phyloP scores from a whole-genome alignment of 37 sponge, comb jelly and placozoan genomes.

The Hexactinellida sp. region DNA sequence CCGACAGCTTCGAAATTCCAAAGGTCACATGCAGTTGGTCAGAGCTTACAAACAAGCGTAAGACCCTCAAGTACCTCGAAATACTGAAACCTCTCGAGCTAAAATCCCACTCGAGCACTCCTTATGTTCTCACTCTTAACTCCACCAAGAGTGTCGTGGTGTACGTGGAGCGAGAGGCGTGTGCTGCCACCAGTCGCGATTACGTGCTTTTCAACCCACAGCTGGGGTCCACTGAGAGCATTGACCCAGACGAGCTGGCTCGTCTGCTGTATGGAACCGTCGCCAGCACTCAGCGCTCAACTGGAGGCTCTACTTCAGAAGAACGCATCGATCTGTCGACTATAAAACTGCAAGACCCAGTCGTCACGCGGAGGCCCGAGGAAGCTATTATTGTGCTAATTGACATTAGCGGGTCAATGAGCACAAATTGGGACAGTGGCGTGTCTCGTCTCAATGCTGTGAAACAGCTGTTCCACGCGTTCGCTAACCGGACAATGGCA shows the following conservation, averaged over 20 bases:
- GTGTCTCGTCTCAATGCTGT: background rate
- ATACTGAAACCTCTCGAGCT: slow-evolving; percentile 8
- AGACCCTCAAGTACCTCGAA: background rate
- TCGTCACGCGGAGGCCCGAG: slow-evolving; percentile 19
- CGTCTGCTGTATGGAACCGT: background rate
- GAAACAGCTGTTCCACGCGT: slow-evolving; percentile 16
- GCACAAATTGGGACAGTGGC: background rate
- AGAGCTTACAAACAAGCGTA: background rate
- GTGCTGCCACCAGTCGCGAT: slow-evolving; percentile 14
- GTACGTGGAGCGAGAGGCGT: background rate
- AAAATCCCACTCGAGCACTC: background rate
- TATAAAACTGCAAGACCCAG: background rate
- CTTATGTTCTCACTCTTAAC: slow-evolving; percentile 4
- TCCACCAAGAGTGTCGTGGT: background rate
- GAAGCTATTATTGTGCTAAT: slow-evolving; percentile 27
- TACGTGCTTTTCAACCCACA: slow-evolving; percentile 1
- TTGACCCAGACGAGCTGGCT: background rate
- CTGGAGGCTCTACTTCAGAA: background rate
- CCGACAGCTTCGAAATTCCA: background rate
- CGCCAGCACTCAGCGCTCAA: background rate
- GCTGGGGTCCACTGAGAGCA: background rate
- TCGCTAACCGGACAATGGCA: slow-evolving; percentile 25
- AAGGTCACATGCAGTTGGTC: background rate
- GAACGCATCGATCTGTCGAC: background rate
- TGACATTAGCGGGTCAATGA: slow-evolving; percentile 23